Conservation (phyloP, 1,140 invertebrate genomes). For the Ganaspis sp. region DNA sequence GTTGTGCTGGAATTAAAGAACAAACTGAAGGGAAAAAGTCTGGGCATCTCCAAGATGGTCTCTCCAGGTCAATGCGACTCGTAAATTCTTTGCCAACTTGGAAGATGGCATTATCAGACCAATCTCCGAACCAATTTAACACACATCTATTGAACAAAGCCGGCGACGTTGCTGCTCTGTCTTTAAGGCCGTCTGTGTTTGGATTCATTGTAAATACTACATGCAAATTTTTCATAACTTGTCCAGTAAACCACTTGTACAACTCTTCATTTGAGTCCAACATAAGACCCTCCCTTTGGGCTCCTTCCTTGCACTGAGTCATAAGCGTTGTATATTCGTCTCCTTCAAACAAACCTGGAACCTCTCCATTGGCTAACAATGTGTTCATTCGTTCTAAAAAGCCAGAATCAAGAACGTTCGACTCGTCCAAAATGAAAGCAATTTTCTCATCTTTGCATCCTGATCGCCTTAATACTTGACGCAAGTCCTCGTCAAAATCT, state of each 20-base stretch:
- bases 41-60: conserved; percentile 88
- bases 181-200: conserved; percentile 97
- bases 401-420: conserved; percentile 98
- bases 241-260: conserved; percentile 98
- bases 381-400: conserved; percentile 99
- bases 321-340: conserved; percentile 99
- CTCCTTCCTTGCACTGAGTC: conserved; percentile 99
- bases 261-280: conserved; percentile 98
- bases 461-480: conserved; percentile 93
- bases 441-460: conserved; percentile 99
- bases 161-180: conserved; percentile 98
- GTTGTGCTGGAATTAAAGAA: conserved; percentile 84
- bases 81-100: conserved; percentile 95
- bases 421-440: conserved; percentile 99
- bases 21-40: conserved; percentile 93
- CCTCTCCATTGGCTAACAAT: conserved; percentile 98
- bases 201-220: conserved; percentile 99
- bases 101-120: conserved; percentile 98
- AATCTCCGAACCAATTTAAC: conserved; percentile 99
- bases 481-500: conserved; percentile 99
- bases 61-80: conserved; percentile 88
- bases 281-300: conserved; percentile 98
- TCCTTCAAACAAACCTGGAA: conserved; percentile 93
- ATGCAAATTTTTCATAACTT: conserved; percentile 99
- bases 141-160: conserved; percentile 99